These are phyloP conservation scores for Pluvianellus socialis DNA, from an alignment of 2,113 vertebrate species.

Conservation along the genomic window DNA sequence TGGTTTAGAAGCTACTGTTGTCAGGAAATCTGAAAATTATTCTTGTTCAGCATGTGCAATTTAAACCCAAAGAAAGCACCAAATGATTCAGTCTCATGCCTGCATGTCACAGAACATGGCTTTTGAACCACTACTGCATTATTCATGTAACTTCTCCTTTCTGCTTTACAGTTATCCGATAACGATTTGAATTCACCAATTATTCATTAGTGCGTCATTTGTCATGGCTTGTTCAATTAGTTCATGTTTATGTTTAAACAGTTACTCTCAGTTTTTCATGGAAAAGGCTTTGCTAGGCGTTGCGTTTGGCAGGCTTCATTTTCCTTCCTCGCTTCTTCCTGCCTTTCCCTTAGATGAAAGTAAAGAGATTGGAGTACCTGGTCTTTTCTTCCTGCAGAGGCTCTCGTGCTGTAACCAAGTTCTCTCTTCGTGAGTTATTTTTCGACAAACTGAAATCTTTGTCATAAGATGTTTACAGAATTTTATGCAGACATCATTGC, in stretches of 20 bases:
- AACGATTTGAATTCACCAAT: not conserved
- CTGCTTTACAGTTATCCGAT: not conserved
- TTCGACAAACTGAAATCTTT: not conserved
- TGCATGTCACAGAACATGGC: not conserved
- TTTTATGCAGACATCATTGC: not conserved
- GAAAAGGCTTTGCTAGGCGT: not conserved
- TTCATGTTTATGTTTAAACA: not conserved
- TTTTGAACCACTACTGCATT: not conserved
- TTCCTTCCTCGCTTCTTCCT: not conserved
- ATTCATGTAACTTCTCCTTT: not conserved
- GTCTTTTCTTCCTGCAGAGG: not conserved
- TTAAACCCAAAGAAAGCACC: not conserved
- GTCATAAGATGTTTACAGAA: not conserved
- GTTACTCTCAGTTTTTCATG: not conserved
- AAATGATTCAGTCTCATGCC: not conserved
- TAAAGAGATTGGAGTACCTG: not conserved
- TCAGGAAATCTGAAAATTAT: not conserved
- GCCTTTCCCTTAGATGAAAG: not conserved
- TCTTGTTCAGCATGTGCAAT: not conserved
- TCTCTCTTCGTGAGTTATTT: not conserved
- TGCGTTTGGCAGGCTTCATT: not conserved
- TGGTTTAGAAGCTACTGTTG: not conserved
- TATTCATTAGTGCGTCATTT: not conserved
- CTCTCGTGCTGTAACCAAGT: not conserved
- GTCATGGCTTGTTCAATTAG: not conserved